phyloP scores from a whole-genome alignment of 2,113 vertebrate genomes.

The Channa argus region DNA sequence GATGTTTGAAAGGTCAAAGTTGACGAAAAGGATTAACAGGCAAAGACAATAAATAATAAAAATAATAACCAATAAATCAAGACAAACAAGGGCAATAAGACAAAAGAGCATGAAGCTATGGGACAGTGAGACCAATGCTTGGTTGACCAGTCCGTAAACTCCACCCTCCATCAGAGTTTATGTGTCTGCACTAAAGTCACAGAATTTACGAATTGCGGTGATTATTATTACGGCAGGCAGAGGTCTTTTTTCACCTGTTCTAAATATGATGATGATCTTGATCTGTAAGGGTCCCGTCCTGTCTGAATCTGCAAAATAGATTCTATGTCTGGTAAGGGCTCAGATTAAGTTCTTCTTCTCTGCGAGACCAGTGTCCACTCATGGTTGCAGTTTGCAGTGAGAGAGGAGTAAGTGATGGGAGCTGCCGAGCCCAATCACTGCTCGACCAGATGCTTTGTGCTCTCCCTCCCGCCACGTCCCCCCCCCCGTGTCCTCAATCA shows the following conservation, averaged over 20 bases:
- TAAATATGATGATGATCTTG: no score
- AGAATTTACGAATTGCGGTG: neutral
- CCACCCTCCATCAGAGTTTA: no score
- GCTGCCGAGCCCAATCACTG: constrained; percentile 23
- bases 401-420: constrained; percentile 13
- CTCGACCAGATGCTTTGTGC: constrained; percentile 55
- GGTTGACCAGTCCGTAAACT: no score
- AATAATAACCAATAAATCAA: no score
- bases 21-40: no score
- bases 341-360: neutral
- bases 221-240: neutral
- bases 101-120: no score
- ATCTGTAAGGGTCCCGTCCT: neutral
- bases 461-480: constrained; percentile 10
- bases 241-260: neutral
- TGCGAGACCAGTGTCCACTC: constrained; percentile 1
- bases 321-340: neutral
- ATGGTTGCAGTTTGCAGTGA: constrained; percentile 18
- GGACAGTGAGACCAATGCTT: no score
- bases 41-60: no score
- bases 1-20: no score
- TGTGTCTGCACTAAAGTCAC: neutral
- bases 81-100: no score
- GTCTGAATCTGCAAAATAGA: neutral
- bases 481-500: constrained; percentile 60